Base-by-base conservation (phyloP, 2,888 invertebrate genomes). In the Eupithecia abbreviata region DNA sequence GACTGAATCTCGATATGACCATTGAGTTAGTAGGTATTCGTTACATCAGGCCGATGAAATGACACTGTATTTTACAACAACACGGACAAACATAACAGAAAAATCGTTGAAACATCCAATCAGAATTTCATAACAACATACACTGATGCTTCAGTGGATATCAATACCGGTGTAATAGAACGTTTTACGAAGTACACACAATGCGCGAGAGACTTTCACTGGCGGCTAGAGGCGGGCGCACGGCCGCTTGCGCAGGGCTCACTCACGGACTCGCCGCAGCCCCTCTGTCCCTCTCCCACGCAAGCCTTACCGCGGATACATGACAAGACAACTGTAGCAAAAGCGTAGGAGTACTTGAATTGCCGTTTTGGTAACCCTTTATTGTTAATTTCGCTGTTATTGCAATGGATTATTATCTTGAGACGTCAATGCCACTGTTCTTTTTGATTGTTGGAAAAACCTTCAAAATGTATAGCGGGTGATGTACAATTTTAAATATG, bases 331-430 rank as follows among this genome's bases (percentile, higher is more conserved):
- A 90, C 85, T 89, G 90, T 90, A 88, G 85, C 90, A 85, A 85
- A 86, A 75, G 85, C 87, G 93, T 93, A 86, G 93, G 93, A 86
- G 90, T 87, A 91, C 90, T 89, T 86, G 92, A 92, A 91, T 90
- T 79, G 80, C 93, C 94, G 89, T 93, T 90, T 93, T 88, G 84
- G 93, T 87, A 87, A 86, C 88, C 92, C 90, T 90, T 92, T 88
- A 87, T 86, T 83, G 82, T 79, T 82, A 78, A 75, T 76, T 82
- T 77, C 70, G 67, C 82, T 76, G 80, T 76, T 77, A 79, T 76
- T 73, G 72, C 73, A 77, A 79, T 71, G 71, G 68, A 73, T 30
- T 71, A 72, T 67, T 55, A 77, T 78, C 73, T 73, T 65, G 73
- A 42, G 58, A 73, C 71, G 70, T 68, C 65, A 78, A 67, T 78